A percentile compares a stretch with the other conserved stretches of the same genome.
These are phyloP conservation scores for Diplosoma virens DNA, from an alignment of 23 tunicate genomes.

Conservation along the genomic window DNA sequence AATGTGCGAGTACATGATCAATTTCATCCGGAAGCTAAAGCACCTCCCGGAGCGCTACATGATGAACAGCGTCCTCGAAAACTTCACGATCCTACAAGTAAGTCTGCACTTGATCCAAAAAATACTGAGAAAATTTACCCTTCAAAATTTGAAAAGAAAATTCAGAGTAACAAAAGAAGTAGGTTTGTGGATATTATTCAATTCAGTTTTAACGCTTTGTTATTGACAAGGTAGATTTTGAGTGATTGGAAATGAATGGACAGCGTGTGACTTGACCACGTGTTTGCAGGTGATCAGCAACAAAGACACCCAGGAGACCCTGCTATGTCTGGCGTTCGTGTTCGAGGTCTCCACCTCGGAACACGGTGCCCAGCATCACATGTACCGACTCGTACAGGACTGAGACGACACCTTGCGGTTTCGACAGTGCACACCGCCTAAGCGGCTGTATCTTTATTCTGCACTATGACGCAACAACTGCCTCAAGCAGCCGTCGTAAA, in stretches of 20 bases:
- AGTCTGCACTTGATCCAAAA: not conserved
- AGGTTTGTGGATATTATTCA: not conserved
- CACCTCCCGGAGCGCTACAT: slow-evolving; percentile 85
- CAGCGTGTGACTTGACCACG: not conserved
- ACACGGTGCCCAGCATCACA: slow-evolving; percentile 94
- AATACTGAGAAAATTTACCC: not conserved
- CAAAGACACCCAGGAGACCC: slow-evolving; percentile 69
- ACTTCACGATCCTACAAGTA: slow-evolving; percentile 91
- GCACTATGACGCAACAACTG: too few relatives aligned
- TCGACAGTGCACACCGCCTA: not conserved
- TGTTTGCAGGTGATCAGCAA: slow-evolving; percentile 73
- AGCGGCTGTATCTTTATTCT: too few relatives aligned
- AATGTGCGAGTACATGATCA: slow-evolving; percentile 98
- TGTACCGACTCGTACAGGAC: slow-evolving; percentile 86
- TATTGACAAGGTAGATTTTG: not conserved
- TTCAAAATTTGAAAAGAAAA: too few relatives aligned
- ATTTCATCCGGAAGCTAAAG: slow-evolving; percentile 84
- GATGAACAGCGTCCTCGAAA: slow-evolving; percentile 97
- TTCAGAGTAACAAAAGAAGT: too few relatives aligned
- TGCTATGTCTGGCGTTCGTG: slow-evolving; percentile 88
- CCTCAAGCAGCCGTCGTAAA: too few relatives aligned
- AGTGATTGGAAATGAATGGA: not conserved
- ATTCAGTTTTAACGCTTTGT: not conserved
- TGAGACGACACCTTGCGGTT: slow-evolving; percentile 17
- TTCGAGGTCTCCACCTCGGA: slow-evolving; percentile 94